Percentiles rank a stretch among this genome's conserved stretches.
These are phyloP conservation scores for Centroberyx gerrardi DNA, from an alignment of 2,797 vertebrate genomes.

Conservation along the genomic window DNA sequence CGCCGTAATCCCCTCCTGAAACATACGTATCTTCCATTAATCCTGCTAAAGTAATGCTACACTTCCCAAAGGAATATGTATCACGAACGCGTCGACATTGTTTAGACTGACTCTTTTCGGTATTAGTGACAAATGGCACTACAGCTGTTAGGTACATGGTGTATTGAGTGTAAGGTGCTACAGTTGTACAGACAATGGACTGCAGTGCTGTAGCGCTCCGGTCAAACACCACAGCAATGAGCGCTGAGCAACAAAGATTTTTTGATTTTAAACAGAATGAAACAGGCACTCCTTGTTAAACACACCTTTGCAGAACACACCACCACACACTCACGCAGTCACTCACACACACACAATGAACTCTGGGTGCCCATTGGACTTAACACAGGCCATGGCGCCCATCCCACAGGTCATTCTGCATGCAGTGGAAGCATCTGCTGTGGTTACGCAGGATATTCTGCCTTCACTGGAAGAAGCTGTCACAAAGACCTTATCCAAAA, in stretches of 20 bases:
- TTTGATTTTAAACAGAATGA: neutral
- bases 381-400: no score
- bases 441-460: no score
- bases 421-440: no score
- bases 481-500: no score
- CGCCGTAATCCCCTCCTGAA: neutral
- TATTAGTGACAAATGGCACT: neutral
- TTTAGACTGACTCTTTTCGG: neutral
- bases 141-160: neutral
- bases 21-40: slow-evolving; percentile 33
- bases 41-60: slow-evolving; percentile 41
- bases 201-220: slow-evolving; percentile 16
- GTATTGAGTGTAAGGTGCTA: slow-evolving; percentile 9
- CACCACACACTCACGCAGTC: no score
- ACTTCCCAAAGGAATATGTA: slow-evolving; percentile 26
- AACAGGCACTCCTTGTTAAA: no score
- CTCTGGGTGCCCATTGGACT: no score
- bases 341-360: no score
- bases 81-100: neutral
- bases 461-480: no score
- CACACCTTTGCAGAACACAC: no score
- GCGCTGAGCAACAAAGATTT: no score
- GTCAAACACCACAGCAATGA: neutral
- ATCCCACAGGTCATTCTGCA: no score
- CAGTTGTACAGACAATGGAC: slow-evolving; percentile 17